Evolutionary conservation across 2,797 vertebrate species (phyloP), one percentile per base, ranked within the genome.

Genomic region (Vireo griseus): DNA sequence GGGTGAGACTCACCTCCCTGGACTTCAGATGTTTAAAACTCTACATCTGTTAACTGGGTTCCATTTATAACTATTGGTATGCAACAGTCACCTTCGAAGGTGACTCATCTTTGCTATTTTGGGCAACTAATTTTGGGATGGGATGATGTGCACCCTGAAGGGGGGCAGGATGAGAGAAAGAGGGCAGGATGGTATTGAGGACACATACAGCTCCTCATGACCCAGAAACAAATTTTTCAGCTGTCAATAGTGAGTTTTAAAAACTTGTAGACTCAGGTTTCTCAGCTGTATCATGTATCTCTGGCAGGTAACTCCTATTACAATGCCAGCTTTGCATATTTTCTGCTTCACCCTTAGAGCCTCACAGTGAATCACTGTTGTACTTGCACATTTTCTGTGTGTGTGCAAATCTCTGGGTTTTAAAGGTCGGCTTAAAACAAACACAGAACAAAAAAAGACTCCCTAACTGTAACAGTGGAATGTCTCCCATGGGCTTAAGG

Each of bases 71-170:
- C 63, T 96, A 95, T 1, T 88, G 86, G 94, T 54, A 86, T 37
- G 0, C 58, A 71, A 58, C 58, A 81, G 88, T 95, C 95, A 96
- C 94, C 95, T 95, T 94, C 76, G 78, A 66, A 84, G 66, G 54
- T 90, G 72, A 94, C 50, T 90, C 82, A 45, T 71, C 75, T 62
- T 65, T 37, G 68, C 79, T 96, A 93, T 91, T 95, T 16, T 81
- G 58, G 79, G 58, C 66, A 88, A 35, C 76, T 95, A 37, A 78
- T 95, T 96, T 80, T 40, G 85, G 72, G 85, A 88, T 54, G 74
- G 82, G 76, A 65, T 4, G 4, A 67, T 74, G 50, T 61, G 73
- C 1, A 8, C 47, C 94, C 73, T 81, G 79, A 66, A 74, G 73
- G 24, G 39, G 68, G 44, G 40, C 50, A 58, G 57, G 54, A 71